Conservation (phyloP, 2,113 vertebrate species). For the Platysteira castanea region DNA sequence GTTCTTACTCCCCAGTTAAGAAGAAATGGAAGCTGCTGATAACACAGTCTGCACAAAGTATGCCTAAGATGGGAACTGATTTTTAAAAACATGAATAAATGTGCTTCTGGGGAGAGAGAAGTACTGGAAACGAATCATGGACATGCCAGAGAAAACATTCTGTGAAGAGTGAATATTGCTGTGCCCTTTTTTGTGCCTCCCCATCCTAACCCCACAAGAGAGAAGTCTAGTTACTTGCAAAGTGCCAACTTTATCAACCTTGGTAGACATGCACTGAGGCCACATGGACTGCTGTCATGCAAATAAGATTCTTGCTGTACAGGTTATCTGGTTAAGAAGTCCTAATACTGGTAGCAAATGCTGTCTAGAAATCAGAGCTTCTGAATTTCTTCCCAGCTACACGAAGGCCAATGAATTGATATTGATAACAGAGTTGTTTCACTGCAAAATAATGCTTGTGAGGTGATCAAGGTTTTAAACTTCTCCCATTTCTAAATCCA, state of each 20-base stretch:
- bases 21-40: neutral
- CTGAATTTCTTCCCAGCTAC: neutral
- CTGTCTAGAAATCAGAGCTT: neutral
- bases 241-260: rapidly evolving
- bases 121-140: neutral
- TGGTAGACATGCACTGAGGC: neutral
- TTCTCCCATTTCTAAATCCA: neutral
- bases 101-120: neutral
- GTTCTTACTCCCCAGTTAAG: neutral
- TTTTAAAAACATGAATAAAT: neutral
- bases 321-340: neutral
- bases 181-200: neutral
- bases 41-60: neutral
- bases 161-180: neutral
- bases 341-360: neutral
- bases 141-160: neutral
- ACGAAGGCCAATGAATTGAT: neutral
- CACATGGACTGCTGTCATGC: neutral
- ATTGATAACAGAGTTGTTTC: neutral
- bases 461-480: neutral
- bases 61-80: neutral
- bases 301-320: neutral
- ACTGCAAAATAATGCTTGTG: neutral
- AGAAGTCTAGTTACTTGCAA: neutral
- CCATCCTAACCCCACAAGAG: neutral